Percentiles rank a stretch among this genome's conserved stretches.
Conservation (phyloP, 2,888 invertebrate species). For the Caenorhabditis sinica region DNA sequence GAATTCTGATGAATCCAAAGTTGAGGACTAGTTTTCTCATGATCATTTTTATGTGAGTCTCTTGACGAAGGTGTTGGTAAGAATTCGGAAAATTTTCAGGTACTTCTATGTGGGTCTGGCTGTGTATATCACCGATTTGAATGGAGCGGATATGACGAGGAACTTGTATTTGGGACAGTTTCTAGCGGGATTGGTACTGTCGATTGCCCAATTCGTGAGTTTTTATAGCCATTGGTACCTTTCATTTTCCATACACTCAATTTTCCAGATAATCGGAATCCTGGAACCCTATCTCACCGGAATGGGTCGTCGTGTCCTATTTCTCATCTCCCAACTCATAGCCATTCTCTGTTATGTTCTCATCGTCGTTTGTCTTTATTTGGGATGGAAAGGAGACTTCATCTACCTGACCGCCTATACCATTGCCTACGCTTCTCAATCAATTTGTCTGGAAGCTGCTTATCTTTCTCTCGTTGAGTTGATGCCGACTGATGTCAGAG, state of each 20-base stretch:
- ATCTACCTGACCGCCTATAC: slow-evolving; percentile 46
- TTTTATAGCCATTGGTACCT: background rate
- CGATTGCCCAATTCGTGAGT: slow-evolving; percentile 50
- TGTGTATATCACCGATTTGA: slow-evolving; percentile 63
- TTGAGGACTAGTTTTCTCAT: slow-evolving; percentile 42
- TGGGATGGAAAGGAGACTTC: slow-evolving; percentile 24
- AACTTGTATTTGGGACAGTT: slow-evolving; percentile 66
- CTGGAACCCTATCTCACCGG: slow-evolving; percentile 50
- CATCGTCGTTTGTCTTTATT: slow-evolving; percentile 43
- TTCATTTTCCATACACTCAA: too few relatives aligned
- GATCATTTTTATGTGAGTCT: slow-evolving; percentile 52
- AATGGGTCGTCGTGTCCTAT: slow-evolving; percentile 59
- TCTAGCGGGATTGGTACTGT: slow-evolving; percentile 51
- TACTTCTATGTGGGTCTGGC: slow-evolving; percentile 63
- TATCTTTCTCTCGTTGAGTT: slow-evolving; percentile 60
- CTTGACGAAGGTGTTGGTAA: too few relatives aligned
- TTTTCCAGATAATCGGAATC: slow-evolving; percentile 53
- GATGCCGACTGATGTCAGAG: slow-evolving; percentile 67
- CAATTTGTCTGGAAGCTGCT: slow-evolving; percentile 57
- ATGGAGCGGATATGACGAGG: slow-evolving; percentile 63
- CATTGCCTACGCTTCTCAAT: slow-evolving; percentile 59
- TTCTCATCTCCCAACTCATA: slow-evolving; percentile 52
- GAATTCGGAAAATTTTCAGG: slow-evolving; percentile 2
- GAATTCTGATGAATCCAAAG: slow-evolving; percentile 22
- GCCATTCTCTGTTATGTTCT: slow-evolving; percentile 52